Percentiles rank a stretch among this genome's conserved stretches.
Evolutionary conservation across 2,888 invertebrate genomes (phyloP).

Genomic region (Eristalis pertinax): DNA sequence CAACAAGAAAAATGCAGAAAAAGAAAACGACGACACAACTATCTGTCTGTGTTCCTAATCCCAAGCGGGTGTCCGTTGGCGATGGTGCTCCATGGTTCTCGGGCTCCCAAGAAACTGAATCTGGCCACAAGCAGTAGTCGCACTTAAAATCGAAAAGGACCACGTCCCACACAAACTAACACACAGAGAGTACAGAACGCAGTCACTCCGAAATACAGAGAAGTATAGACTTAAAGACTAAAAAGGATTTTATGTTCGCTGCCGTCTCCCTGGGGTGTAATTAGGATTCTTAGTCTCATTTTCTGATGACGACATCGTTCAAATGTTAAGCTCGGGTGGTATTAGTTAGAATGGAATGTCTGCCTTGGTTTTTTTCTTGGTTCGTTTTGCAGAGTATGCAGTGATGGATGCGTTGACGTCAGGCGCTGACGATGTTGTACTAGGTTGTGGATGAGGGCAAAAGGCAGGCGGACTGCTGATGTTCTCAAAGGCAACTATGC

Average conservation of each 20-base stretch:
- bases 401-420: constrained; percentile 42
- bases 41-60: constrained; percentile 1
- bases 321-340: constrained; percentile 56
- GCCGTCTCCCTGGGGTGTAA: constrained; percentile 39
- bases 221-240: constrained; percentile 6
- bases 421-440: background rate
- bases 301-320: constrained; percentile 66
- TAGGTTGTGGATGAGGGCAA: background rate
- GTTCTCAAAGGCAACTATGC: constrained; percentile 30
- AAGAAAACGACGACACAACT: background rate
- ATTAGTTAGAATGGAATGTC: constrained; percentile 44
- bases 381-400: constrained; percentile 3
- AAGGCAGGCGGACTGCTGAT: constrained; percentile 15
- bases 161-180: background rate
- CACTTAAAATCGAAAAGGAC: background rate
- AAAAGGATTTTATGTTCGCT: constrained; percentile 25
- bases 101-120: background rate
- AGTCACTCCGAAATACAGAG: constrained; percentile 2
- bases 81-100: background rate
- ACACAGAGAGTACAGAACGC: background rate
- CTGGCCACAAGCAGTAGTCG: constrained; percentile 6
- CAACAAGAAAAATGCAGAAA: background rate
- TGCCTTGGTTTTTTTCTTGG: constrained; percentile 20
- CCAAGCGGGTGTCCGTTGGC: background rate
- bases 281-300: constrained; percentile 50